These are phyloP conservation scores for Thinocorus orbignyianus DNA, from an alignment of 2,113 vertebrate species.

Conservation along the genomic window DNA sequence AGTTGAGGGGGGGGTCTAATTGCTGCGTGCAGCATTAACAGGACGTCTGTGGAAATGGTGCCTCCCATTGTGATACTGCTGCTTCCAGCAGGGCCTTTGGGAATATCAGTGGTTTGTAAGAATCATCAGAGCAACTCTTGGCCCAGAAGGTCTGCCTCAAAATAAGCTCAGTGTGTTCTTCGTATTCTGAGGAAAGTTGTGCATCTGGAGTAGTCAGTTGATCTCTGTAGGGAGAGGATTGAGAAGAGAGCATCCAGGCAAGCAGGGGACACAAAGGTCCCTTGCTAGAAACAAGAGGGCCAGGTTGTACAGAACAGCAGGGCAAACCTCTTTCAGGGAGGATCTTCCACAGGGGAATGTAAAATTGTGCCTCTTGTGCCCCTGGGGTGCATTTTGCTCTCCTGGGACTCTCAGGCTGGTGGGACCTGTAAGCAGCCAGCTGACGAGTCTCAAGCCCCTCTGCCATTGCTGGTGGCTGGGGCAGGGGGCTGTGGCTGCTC, in stretches of 20 bases:
- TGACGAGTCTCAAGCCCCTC: neutral
- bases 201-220: neutral
- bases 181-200: neutral
- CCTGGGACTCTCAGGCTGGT: neutral
- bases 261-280: neutral
- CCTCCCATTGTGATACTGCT: neutral
- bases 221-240: neutral
- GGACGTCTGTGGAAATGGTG: neutral
- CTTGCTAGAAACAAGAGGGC: neutral
- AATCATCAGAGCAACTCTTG: neutral
- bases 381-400: rapidly evolving
- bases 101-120: neutral
- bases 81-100: neutral
- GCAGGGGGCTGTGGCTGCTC: neutral
- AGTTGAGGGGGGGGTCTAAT: neutral
- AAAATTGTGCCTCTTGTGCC: neutral
- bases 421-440: neutral
- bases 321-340: neutral
- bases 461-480: neutral
- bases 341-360: neutral
- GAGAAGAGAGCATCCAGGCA: neutral
- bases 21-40: neutral
- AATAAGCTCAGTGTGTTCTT: neutral
- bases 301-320: neutral
- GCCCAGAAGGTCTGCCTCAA: neutral